Evolutionary conservation across 2,888 invertebrate species (phyloP).

Genomic region (Hydrotaea cyrtoneurina): DNA sequence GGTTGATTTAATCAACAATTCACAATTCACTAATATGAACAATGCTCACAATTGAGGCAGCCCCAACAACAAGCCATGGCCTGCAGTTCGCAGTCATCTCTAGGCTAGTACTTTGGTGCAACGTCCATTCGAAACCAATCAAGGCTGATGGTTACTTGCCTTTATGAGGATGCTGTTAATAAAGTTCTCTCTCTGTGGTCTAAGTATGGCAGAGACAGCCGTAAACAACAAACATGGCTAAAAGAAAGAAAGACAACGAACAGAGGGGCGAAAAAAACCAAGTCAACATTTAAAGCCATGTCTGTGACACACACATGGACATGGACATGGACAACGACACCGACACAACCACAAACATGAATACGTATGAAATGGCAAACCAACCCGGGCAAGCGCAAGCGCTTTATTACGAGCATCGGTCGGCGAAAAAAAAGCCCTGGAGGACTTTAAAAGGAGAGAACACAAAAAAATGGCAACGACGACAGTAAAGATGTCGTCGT

Average conservation of each 20-base stretch:
- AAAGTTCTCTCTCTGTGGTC: slow-evolving; percentile 68
- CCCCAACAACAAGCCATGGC: background rate
- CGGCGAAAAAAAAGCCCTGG: slow-evolving; percentile 41
- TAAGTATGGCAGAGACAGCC: slow-evolving; percentile 68
- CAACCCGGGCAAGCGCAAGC: background rate
- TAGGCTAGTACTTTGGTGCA: background rate
- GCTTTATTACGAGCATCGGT: slow-evolving; percentile 5
- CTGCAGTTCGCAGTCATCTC: background rate
- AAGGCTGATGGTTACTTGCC: background rate
- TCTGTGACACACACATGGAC: slow-evolving; percentile 54
- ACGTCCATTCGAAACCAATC: slow-evolving; percentile 4
- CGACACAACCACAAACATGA: background rate
- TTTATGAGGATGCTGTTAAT: slow-evolving; percentile 63
- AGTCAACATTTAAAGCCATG: slow-evolving; percentile 65
- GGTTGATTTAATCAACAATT: slow-evolving; percentile 64
- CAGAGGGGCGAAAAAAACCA: slow-evolving; percentile 36
- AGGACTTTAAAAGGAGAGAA: slow-evolving; percentile 52
- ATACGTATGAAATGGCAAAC: background rate
- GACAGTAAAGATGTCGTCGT: slow-evolving; percentile 57
- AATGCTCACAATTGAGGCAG: background rate
- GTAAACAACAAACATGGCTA: slow-evolving; percentile 70
- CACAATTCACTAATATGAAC: slow-evolving; percentile 20
- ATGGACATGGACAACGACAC: background rate
- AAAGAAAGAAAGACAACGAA: slow-evolving; percentile 40
- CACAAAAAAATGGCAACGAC: slow-evolving; percentile 17